These are phyloP conservation scores for Alcis repandata DNA, from an alignment of 2,888 invertebrate species.

Conservation along the genomic window DNA sequence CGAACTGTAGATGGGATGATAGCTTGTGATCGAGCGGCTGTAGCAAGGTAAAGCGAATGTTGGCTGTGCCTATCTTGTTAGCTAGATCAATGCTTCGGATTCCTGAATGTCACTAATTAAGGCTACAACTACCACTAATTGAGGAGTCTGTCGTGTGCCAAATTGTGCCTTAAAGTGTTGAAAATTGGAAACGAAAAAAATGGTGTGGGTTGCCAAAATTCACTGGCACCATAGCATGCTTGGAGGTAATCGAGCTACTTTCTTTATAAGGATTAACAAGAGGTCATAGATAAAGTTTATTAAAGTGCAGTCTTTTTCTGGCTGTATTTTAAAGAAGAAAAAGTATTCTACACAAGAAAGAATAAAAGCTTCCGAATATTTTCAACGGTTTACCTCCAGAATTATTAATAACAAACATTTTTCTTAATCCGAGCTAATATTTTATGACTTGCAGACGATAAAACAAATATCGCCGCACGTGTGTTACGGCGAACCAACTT, in stretches of 20 bases:
- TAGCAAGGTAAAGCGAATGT: slow-evolving; percentile 14
- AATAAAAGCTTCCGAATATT: background rate
- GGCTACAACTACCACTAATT: too few relatives aligned
- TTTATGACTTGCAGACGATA: slow-evolving; percentile 26
- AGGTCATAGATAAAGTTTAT: too few relatives aligned
- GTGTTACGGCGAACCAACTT: slow-evolving; percentile 39
- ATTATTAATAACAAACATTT: slow-evolving; percentile 22
- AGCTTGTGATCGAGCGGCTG: slow-evolving; percentile 37
- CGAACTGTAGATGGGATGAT: slow-evolving; percentile 34
- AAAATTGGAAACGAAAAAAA: background rate
- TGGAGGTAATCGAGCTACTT: background rate
- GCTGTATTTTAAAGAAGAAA: too few relatives aligned
- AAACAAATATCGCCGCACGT: slow-evolving; percentile 37
- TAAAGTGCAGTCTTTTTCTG: too few relatives aligned
- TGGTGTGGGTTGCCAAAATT: background rate
- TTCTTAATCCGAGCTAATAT: slow-evolving; percentile 20
- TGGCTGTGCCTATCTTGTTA: slow-evolving; percentile 5
- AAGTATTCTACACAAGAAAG: too few relatives aligned
- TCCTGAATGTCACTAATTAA: background rate
- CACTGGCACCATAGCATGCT: too few relatives aligned
- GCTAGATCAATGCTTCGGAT: background rate
- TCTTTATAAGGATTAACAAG: too few relatives aligned
- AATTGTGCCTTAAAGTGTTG: too few relatives aligned
- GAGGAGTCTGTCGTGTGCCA: too few relatives aligned
- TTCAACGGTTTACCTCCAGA: background rate